These are phyloP conservation scores for Zoanthus solanderi DNA, from an alignment of 92 coral and sea anemone genomes.

Conservation along the genomic window DNA sequence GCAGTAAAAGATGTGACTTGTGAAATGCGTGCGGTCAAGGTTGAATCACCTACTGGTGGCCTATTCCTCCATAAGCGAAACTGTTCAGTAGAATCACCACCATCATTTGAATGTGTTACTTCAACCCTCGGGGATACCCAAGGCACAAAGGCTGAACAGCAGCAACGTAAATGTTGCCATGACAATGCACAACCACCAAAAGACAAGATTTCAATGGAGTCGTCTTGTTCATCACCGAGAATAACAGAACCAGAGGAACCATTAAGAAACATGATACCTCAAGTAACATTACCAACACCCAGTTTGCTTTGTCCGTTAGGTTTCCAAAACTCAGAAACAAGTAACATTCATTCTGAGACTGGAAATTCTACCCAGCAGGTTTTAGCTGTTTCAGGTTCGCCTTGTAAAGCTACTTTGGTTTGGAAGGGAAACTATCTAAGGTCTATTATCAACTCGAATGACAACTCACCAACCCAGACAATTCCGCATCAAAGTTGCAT, in stretches of 20 bases:
- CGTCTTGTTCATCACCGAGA: neutral
- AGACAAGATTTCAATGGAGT: neutral
- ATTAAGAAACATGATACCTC: no score
- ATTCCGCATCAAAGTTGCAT: neutral
- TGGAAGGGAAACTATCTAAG: conserved; percentile 23
- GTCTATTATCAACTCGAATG: neutral
- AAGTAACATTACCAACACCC: neutral
- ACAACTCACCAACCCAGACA: neutral
- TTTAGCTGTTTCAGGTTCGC: neutral
- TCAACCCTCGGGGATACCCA: neutral
- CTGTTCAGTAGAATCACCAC: neutral
- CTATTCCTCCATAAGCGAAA: neutral
- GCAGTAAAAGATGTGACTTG: conserved; percentile 7
- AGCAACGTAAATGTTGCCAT: neutral
- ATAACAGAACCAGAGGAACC: neutral
- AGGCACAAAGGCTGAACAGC: neutral
- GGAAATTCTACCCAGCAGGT: neutral
- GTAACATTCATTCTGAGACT: neutral
- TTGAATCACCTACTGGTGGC: conserved; percentile 1
- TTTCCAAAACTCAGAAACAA: neutral
- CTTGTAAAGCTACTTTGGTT: conserved; percentile 6
- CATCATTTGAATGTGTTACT: neutral
- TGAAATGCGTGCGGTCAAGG: conserved; percentile 19
- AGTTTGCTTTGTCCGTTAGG: conserved; percentile 8
- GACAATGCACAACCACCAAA: conserved; percentile 1